phyloP scores from a whole-genome alignment of 2,888 invertebrate genomes.

The Archips xylosteana region DNA sequence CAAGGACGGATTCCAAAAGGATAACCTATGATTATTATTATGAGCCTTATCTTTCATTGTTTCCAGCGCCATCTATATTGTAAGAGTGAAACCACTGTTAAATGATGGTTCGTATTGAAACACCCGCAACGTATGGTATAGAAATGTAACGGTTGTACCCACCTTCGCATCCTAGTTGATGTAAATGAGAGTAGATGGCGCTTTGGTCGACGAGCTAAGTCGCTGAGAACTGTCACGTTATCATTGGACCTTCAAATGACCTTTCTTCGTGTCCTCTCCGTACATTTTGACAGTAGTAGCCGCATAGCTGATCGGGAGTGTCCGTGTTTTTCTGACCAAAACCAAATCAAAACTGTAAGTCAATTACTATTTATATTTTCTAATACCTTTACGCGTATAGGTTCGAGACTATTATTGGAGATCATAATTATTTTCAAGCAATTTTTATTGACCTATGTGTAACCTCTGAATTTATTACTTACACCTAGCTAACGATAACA shows the following conservation, averaged over 20 bases:
- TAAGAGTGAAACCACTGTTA: neutral
- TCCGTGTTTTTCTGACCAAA: constrained; percentile 61
- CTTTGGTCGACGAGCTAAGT: constrained; percentile 36
- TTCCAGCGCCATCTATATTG: constrained; percentile 21
- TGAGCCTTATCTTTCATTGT: neutral
- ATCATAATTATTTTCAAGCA: neutral
- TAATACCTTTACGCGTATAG: neutral
- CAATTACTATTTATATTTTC: constrained; percentile 36
- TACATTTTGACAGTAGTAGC: constrained; percentile 74
- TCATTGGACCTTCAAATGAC: constrained; percentile 83
- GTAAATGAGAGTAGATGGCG: constrained; percentile 45
- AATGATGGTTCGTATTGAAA: neutral
- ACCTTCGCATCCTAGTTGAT: neutral
- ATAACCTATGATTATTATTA: too few relatives aligned
- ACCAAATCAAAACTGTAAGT: constrained; percentile 58
- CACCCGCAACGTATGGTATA: neutral
- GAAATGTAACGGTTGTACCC: neutral
- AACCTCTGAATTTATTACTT: constrained; percentile 26
- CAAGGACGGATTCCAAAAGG: too few relatives aligned
- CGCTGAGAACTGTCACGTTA: constrained; percentile 49
- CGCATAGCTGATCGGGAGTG: constrained; percentile 73
- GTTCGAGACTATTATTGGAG: neutral
- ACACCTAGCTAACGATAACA: neutral
- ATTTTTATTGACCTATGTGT: constrained; percentile 20
- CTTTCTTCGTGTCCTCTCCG: constrained; percentile 74